These are phyloP conservation scores for Schizaphis graminum DNA, from an alignment of 2,888 invertebrate genomes.

Conservation along the genomic window DNA sequence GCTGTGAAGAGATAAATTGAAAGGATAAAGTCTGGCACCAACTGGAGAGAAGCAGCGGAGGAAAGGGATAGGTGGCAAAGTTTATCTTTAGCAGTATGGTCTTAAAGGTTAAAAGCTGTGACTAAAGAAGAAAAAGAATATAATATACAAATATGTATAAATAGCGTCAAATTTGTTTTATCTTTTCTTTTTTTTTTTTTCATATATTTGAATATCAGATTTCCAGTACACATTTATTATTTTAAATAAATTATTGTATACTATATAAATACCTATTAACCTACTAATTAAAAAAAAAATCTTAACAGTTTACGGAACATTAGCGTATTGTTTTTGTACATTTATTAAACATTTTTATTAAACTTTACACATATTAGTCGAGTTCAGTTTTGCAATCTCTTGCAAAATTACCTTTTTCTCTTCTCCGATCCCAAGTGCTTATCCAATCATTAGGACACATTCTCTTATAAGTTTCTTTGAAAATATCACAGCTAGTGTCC, in stretches of 20 bases:
- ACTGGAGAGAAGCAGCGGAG: no score
- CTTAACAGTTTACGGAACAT: background rate
- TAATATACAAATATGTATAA: background rate
- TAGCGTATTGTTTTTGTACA: background rate
- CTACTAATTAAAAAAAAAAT: background rate
- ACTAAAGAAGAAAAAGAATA: no score
- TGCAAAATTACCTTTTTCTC: conserved; percentile 83
- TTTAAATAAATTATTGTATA: no score
- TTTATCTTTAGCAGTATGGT: no score
- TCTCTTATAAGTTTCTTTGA: conserved; percentile 83
- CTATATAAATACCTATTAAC: background rate
- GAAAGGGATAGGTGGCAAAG: no score
- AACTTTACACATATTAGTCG: background rate
- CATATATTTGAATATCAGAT: background rate
- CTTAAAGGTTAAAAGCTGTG: no score
- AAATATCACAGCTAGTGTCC: conserved; percentile 90
- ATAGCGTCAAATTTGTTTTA: background rate
- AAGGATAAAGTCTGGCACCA: no score
- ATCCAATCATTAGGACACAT: conserved; percentile 91
- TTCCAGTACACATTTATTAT: background rate
- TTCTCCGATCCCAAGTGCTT: conserved; percentile 88
- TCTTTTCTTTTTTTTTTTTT: background rate
- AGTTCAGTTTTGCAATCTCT: conserved; percentile 66
- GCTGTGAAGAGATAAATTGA: no score
- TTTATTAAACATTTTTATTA: background rate